Base-by-base conservation (phyloP, 2,888 invertebrate genomes). In the Tetropium fuscum region DNA sequence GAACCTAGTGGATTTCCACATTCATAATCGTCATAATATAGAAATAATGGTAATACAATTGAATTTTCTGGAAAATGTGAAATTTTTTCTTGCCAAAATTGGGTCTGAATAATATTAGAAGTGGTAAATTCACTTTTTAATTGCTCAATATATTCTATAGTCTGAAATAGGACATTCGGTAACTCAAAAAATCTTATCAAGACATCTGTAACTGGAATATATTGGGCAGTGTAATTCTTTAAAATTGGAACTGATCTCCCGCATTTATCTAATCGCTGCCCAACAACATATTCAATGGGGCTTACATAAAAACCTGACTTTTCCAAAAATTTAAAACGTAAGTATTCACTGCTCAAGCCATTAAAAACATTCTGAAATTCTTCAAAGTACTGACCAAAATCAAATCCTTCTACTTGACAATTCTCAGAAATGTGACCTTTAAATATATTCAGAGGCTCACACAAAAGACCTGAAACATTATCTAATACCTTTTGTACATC, bases 21-120 rank as follows among this genome's bases (percentile, higher is more conserved):
- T 53, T 72, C 69, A 43, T 62, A 66, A 18, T 71, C 69, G 56
- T 72, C 70, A 43, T 54, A 72, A 51, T 60, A 71, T 30, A 72
- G 7, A 36, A 32, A 49, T 3, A 57, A 7, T 3, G 49, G 49
- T 0, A 57, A 34, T 30, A 57, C 15, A 16, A 41, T 27, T 15
- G 18, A 8, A 2, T 27, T 30, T 40, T 18, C 22, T n/a, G 15
- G 16, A 19, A 13, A 30, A 13, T 10, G 18, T 16, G 30, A 1
- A 3, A 36, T 36, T 34, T 57, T 57, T 16, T 43, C 8, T 57
- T 15, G 32, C 57, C 57, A 57, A 11, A 19, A 43, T 11, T 32
- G n/a, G 4, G 49, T 57, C 13, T 49, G 49, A 10, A 44, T 43
- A 13, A 51, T 43, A 43, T 57, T 57, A 4, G 16, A 43, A 18